Conservation (phyloP, 2,888 invertebrate genomes). For the Taphrorychus bicolor region DNA sequence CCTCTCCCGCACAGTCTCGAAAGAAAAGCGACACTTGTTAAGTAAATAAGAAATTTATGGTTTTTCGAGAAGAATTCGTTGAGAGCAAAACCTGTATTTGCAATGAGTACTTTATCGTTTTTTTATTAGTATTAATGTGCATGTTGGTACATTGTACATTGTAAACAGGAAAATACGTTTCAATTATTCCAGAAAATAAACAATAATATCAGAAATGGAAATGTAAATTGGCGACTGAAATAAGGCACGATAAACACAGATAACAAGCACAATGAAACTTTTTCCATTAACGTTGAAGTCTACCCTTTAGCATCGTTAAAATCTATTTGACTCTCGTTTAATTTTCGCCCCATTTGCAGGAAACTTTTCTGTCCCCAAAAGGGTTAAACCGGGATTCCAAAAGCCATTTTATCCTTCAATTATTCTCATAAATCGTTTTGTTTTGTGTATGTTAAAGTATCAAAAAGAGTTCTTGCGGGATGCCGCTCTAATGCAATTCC, state of each 20-base stretch:
- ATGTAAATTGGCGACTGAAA: constrained; percentile 2
- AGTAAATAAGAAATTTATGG: no score
- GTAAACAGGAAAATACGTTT: no score
- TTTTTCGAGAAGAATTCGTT: no score
- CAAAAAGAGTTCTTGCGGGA: neutral
- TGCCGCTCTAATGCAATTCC: neutral
- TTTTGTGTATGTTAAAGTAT: neutral
- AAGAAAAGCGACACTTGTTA: no score
- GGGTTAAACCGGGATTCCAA: constrained; percentile 1
- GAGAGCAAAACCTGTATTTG: no score
- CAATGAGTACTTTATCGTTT: no score
- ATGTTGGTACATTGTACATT: no score
- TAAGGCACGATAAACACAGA: constrained; percentile 15
- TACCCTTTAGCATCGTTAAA: constrained; percentile 24
- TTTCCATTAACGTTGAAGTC: constrained; percentile 25
- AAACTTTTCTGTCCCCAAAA: neutral
- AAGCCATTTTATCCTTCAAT: neutral
- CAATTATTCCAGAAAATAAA: neutral
- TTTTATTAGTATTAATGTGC: no score
- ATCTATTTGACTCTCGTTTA: constrained; percentile 10
- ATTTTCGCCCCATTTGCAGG: constrained; percentile 17
- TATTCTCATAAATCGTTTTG: neutral
- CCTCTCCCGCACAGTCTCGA: no score
- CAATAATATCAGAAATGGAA: neutral
- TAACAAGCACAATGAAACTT: constrained; percentile 16